A percentile compares a stretch with the other conserved stretches of the same genome.
Conservation (phyloP, 2,113 vertebrate species). For the Gopherus flavomarginatus region DNA sequence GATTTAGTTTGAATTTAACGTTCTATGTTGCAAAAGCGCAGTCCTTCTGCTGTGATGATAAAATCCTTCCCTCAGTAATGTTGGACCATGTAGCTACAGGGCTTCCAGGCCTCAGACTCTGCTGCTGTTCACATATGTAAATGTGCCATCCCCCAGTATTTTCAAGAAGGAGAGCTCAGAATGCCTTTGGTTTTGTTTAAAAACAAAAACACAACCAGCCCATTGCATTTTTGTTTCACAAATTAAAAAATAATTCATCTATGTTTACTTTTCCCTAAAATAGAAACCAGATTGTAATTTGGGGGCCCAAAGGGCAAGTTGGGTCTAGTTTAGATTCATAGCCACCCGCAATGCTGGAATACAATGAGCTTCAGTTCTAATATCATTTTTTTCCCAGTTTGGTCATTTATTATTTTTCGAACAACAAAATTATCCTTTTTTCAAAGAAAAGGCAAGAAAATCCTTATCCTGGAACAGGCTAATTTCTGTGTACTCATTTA, state of each 20-base stretch:
- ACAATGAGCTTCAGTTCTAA: not conserved
- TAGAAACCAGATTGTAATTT: not conserved
- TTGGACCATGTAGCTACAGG: not conserved
- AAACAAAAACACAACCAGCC: not conserved
- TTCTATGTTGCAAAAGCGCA: not conserved
- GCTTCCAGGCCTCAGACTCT: not conserved
- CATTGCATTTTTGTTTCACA: not conserved
- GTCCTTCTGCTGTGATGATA: not conserved
- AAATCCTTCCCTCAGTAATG: not conserved
- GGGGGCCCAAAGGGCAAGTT: not conserved
- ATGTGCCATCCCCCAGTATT: accelerated
- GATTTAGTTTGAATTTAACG: constrained; percentile 6
- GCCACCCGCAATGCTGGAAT: not conserved
- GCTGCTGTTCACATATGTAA: not conserved
- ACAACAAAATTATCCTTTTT: not conserved
- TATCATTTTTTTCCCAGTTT: constrained; percentile 36
- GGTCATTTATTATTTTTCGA: constrained; percentile 41
- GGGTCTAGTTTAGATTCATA: not conserved
- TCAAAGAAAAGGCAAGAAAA: constrained; percentile 27
- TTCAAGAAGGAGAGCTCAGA: not conserved
- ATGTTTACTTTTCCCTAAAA: not conserved
- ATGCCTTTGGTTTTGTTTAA: not conserved
- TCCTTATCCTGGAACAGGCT: constrained; percentile 39
- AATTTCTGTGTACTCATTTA: constrained; percentile 30
- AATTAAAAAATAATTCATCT: not conserved